Percentiles rank a stretch among this genome's conserved stretches.
phyloP scores from a whole-genome alignment of 2,113 vertebrate genomes.

The Chrysemys picta region DNA sequence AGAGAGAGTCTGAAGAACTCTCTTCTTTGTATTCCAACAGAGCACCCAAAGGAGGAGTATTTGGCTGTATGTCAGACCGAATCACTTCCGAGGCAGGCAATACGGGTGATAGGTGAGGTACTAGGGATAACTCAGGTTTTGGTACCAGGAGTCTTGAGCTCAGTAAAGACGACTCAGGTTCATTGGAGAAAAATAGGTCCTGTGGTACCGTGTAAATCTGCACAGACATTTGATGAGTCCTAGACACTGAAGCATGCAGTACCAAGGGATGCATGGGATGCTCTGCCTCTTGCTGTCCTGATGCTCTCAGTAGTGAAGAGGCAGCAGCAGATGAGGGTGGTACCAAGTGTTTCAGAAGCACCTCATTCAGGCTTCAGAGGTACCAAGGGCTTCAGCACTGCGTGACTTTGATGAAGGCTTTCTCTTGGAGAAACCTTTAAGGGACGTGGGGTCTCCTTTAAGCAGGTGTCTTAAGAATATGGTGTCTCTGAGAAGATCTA shows the following conservation, averaged over 20 bases:
- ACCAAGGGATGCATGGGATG: too few relatives aligned
- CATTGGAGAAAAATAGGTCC: too few relatives aligned
- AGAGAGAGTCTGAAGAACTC: neutral
- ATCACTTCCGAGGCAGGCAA: too few relatives aligned
- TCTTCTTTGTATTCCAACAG: neutral
- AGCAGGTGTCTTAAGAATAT: neutral
- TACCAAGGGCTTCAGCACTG: neutral
- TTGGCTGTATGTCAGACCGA: neutral
- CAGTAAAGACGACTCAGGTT: too few relatives aligned
- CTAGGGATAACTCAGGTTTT: neutral
- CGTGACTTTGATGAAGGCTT: neutral
- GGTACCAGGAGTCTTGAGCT: too few relatives aligned
- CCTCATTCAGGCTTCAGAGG: neutral
- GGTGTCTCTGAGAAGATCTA: neutral
- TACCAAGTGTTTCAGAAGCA: neutral
- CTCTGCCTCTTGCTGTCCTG: too few relatives aligned
- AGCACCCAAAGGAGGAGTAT: neutral
- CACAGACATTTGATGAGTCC: too few relatives aligned
- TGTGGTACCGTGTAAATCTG: too few relatives aligned
- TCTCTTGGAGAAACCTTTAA: neutral
- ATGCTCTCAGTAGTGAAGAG: neutral
- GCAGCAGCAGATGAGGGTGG: neutral
- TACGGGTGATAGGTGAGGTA: too few relatives aligned
- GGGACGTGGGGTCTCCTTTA: neutral
- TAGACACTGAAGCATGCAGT: too few relatives aligned